A percentile compares a stretch with the other conserved stretches of the same genome.
These are phyloP conservation scores for Eumacrocentrus americanus DNA, from an alignment of 2,888 invertebrate species.

Conservation along the genomic window DNA sequence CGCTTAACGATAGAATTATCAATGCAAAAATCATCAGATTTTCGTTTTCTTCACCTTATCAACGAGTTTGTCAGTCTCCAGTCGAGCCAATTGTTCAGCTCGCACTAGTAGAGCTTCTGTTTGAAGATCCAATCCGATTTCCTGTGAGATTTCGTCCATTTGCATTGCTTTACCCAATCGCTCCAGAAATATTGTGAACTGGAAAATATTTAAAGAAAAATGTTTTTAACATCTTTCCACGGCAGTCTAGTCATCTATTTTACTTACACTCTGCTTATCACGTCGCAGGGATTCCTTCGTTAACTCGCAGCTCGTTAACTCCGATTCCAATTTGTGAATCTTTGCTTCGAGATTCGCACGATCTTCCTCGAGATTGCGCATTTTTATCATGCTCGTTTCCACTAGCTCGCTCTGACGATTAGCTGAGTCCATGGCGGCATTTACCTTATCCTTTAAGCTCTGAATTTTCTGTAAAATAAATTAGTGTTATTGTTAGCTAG, in stretches of 20 bases:
- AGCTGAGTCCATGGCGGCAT: slow-evolving; percentile 74
- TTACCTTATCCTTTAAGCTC: slow-evolving; percentile 76
- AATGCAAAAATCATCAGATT: slow-evolving; percentile 2
- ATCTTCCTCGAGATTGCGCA: slow-evolving; percentile 77
- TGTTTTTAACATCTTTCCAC: not conserved
- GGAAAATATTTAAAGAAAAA: slow-evolving; percentile 45
- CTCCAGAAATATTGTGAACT: slow-evolving; percentile 84
- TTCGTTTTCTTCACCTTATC: slow-evolving; percentile 71
- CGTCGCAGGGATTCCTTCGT: slow-evolving; percentile 75
- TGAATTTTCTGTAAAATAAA: slow-evolving; percentile 71
- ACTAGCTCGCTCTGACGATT: slow-evolving; percentile 67
- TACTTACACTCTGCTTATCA: slow-evolving; percentile 77
- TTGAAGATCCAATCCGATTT: slow-evolving; percentile 81
- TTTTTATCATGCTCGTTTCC: slow-evolving; percentile 48
- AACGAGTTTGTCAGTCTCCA: slow-evolving; percentile 82
- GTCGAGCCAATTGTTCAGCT: slow-evolving; percentile 81
- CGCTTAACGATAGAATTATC: no score
- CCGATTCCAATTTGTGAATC: slow-evolving; percentile 79
- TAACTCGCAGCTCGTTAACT: slow-evolving; percentile 75
- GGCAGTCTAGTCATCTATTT: not conserved
- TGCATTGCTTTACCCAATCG: slow-evolving; percentile 81
- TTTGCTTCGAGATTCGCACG: slow-evolving; percentile 75
- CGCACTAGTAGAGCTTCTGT: slow-evolving; percentile 84
- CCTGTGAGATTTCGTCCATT: slow-evolving; percentile 82
- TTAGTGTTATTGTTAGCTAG: not conserved